Evolutionary conservation across 2,888 invertebrate species (phyloP).

Genomic region (Archips xylosteana): DNA sequence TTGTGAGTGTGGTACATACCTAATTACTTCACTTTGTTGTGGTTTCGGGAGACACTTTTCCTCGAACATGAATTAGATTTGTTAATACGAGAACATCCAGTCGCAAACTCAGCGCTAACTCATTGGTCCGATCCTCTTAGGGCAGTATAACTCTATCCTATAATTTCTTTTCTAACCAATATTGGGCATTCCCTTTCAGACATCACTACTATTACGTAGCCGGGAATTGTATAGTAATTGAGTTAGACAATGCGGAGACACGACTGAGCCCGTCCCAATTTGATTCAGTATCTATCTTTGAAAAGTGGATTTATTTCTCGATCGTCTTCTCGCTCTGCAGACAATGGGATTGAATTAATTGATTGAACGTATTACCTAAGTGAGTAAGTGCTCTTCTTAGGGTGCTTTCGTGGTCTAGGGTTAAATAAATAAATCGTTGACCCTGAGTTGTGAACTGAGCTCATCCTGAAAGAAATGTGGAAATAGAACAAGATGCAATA

Average conservation of each 20-base stretch:
- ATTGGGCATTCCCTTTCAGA: background rate
- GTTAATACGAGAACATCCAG: background rate
- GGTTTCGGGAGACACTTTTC: background rate
- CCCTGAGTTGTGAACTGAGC: no score
- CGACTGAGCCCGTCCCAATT: slow-evolving; percentile 56
- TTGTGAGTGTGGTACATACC: no score
- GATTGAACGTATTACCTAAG: slow-evolving; percentile 25
- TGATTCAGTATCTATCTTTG: slow-evolving; percentile 55
- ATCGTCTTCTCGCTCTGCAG: slow-evolving; percentile 32
- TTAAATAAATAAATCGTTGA: no score
- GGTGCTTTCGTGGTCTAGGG: no score
- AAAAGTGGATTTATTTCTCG: slow-evolving; percentile 51
- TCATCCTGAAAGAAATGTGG: no score
- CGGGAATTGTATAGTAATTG: slow-evolving; percentile 57
- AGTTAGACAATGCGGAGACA: slow-evolving; percentile 61
- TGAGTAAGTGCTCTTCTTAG: background rate
- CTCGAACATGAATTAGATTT: background rate
- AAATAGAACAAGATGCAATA: no score
- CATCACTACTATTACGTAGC: slow-evolving; percentile 6
- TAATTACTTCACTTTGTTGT: background rate
- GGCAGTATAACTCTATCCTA: background rate
- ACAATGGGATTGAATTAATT: slow-evolving; percentile 40
- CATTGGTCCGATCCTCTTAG: background rate
- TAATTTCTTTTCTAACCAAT: background rate
- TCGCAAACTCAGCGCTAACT: no score